Evolutionary conservation across 2,113 vertebrate species (phyloP), one percentile per base, ranked within the genome.

Genomic region (Lepisosteus osseus): DNA sequence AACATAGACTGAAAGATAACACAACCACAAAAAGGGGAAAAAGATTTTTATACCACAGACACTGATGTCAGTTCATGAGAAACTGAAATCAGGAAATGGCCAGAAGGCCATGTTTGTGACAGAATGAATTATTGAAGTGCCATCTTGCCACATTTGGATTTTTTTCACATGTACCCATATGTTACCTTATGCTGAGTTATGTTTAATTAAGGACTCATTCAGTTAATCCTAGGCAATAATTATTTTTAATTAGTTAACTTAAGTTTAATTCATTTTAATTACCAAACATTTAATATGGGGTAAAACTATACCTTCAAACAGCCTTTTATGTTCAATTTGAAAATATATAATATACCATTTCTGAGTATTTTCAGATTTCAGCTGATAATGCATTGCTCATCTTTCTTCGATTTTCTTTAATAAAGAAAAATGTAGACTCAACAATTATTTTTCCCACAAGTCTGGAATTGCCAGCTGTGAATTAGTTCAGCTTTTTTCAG

Each of bases 41-140:
- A 47, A 4, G 17, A 68, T 6, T 54, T 54, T 14, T 72, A 11
- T 17, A 40, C 76, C 47, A 74, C 51, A 54, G 4, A 44, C 65
- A 62, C 54, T 70, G 51, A 67, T 43, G 42, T 64, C 45, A 72
- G 65, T 72, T 77, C 73, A 57, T 51, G 67, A 67, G 45, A 72
- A 67, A 54, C n/a, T 68, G 54, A 74, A 73, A 75, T 77, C 69
- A 66, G 65, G 71, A 76, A 85, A 83, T 79, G 79, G 78, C 78
- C 78, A 78, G 69, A 43, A 54, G 77, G 55, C 73, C 64, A 57
- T 70, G 17, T 70, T 51, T 44, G 54, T 59, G 9, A 59, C 57
- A 59, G 64, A 78, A 86, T 86, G 3, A 86, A 88, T 89, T 84
- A 89, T 86, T 86, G n/a, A 87, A 67, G 14, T 65, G 64, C 76